Percentiles rank a stretch among this genome's conserved stretches.
Evolutionary conservation across 2,888 invertebrate genomes (phyloP).

Genomic region (Acanthacorydalis orientalis): DNA sequence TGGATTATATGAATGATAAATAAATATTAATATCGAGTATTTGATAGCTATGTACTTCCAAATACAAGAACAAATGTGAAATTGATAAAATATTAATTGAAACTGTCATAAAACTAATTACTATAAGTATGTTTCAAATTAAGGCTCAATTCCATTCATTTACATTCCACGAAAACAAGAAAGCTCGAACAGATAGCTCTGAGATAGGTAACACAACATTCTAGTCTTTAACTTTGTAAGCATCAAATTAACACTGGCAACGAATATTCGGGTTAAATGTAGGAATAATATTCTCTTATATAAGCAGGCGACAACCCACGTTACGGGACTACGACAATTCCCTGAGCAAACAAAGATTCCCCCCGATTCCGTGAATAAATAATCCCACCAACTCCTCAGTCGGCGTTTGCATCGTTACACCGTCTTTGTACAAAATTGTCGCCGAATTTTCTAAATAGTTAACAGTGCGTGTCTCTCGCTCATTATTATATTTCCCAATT

Average conservation of each 20-base stretch:
- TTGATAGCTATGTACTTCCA: no score
- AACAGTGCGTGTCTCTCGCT: neutral
- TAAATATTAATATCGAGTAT: no score
- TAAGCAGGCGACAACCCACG: neutral
- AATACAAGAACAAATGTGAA: no score
- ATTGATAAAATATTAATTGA: no score
- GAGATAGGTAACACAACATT: no score
- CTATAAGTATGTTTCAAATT: no score
- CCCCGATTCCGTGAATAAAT: neutral
- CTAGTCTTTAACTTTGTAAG: no score
- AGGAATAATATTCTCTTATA: neutral
- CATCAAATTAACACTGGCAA: neutral
- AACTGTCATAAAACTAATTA: no score
- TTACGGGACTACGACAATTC: neutral
- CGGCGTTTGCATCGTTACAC: neutral
- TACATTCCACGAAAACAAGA: no score
- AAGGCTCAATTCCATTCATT: no score
- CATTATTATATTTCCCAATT: neutral
- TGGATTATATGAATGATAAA: no score
- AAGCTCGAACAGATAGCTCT: no score
- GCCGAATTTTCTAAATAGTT: conserved; percentile 2
- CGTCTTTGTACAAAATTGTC: conserved; percentile 1
- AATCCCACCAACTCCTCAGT: neutral
- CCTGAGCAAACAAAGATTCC: neutral
- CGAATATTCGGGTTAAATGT: neutral